These are phyloP conservation scores for Trachurus trachurus DNA, from an alignment of 2,797 vertebrate species.

Conservation along the genomic window DNA sequence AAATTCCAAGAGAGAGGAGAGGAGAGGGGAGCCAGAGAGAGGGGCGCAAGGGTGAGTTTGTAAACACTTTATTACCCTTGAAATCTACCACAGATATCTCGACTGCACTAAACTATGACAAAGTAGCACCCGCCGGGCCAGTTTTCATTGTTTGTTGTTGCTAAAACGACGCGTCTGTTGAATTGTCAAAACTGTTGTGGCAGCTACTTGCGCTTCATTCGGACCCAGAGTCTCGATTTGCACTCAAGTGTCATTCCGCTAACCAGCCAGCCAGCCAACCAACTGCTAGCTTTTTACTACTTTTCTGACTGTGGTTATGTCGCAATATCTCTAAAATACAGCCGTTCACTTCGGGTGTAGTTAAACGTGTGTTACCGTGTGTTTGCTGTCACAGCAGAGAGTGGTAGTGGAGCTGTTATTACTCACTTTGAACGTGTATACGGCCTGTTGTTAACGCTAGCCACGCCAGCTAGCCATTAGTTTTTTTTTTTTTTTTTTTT, in stretches of 20 bases:
- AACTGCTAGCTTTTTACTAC: conserved; percentile 38
- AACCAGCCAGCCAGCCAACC: conserved; percentile 73
- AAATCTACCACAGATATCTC: conserved; percentile 45
- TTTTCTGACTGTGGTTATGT: conserved; percentile 7
- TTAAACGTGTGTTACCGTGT: not conserved
- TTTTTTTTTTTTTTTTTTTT: conserved; percentile 9
- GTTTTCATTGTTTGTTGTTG: conserved; percentile 32
- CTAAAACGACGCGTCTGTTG: conserved; percentile 34
- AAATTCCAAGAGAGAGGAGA: conserved; percentile 88
- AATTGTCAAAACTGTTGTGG: conserved; percentile 72
- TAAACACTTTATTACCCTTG: conserved; percentile 87
- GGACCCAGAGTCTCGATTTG: conserved; percentile 73
- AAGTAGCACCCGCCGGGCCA: not conserved
- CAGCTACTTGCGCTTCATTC: conserved; percentile 69
- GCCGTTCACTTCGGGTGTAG: not conserved
- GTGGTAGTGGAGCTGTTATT: conserved; percentile 55
- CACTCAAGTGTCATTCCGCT: conserved; percentile 81
- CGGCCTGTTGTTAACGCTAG: conserved; percentile 82
- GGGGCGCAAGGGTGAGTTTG: conserved; percentile 90
- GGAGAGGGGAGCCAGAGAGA: conserved; percentile 82
- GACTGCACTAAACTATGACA: conserved; percentile 6
- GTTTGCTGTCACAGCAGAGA: conserved; percentile 46
- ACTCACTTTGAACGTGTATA: conserved; percentile 49
- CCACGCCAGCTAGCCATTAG: conserved; percentile 75
- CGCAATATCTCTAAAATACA: not conserved